Percentiles rank a stretch among this genome's conserved stretches.
Conservation (phyloP, 2,113 vertebrate genomes). For the Passer domesticus region DNA sequence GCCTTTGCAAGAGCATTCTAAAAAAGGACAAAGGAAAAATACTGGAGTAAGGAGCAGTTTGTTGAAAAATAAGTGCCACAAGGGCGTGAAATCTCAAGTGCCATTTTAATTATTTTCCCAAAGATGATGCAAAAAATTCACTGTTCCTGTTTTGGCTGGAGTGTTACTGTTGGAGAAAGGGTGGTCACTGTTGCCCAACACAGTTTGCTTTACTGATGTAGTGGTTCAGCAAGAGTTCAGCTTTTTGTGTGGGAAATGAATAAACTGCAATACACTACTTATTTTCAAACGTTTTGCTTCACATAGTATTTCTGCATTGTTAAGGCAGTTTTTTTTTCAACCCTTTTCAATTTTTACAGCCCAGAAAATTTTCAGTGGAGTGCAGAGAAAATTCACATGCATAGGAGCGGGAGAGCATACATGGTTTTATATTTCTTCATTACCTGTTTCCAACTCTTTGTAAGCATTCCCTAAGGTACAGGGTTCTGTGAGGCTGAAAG, state of each 20-base stretch:
- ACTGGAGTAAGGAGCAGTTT: not conserved
- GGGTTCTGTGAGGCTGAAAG: not conserved
- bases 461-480: not conserved
- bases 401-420: not conserved
- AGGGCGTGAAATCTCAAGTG: not conserved
- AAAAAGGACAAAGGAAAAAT: not conserved
- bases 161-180: not conserved
- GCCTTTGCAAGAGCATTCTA: not conserved
- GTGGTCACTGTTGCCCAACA: not conserved
- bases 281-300: not conserved
- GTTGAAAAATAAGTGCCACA: not conserved
- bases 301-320: not conserved
- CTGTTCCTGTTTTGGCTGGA: not conserved
- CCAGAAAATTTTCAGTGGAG: not conserved
- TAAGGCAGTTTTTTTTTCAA: not conserved
- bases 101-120: not conserved
- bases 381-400: not conserved
- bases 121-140: not conserved
- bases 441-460: not conserved
- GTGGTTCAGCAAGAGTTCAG: not conserved
- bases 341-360: not conserved
- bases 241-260: not conserved
- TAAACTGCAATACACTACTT: not conserved
- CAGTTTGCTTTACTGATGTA: not conserved
- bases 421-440: not conserved